phyloP scores from a whole-genome alignment of 2,797 vertebrate genomes.

The Phataginus tetradactyla region DNA sequence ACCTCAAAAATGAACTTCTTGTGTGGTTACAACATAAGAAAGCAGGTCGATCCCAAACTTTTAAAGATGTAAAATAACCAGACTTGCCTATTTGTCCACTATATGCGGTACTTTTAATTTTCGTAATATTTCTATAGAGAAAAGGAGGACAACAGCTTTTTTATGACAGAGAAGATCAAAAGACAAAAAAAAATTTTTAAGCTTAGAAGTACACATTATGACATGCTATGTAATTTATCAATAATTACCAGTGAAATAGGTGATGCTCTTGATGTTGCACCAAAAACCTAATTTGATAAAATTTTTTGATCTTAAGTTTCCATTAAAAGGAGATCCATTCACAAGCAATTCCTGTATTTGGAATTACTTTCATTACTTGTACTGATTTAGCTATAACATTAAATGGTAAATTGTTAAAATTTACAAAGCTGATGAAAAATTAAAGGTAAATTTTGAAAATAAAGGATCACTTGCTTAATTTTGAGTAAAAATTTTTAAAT shows the following conservation, averaged over 20 bases:
- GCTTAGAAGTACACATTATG: background rate
- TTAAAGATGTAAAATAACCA: background rate
- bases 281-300: background rate
- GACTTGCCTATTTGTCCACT: background rate
- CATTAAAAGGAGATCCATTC: background rate
- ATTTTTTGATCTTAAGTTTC: background rate
- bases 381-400: background rate
- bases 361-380: background rate
- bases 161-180: background rate
- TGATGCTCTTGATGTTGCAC: background rate
- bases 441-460: constrained; percentile 27
- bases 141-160: background rate
- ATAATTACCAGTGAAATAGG: background rate
- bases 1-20: background rate
- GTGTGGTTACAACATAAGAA: background rate
- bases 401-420: background rate
- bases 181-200: background rate
- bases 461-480: background rate
- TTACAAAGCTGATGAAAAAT: background rate
- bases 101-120: background rate
- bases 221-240: background rate
- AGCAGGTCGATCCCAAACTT: background rate
- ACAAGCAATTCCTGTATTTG: background rate
- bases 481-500: background rate
- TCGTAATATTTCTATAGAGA: background rate